phyloP scores from a whole-genome alignment of 2,888 invertebrate genomes.

The Cantharis lateralis region DNA sequence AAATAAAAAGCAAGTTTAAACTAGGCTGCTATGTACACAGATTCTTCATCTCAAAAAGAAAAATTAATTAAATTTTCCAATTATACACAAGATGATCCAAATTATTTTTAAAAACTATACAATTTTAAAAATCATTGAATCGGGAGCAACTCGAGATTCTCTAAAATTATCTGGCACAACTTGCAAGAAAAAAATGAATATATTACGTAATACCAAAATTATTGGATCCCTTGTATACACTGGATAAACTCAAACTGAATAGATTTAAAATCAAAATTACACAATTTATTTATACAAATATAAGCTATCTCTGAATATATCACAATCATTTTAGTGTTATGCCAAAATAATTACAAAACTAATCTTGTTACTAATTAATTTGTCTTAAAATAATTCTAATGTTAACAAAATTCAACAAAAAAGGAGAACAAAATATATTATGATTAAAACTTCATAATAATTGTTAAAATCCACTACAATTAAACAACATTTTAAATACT shows the following conservation, averaged over 20 bases:
- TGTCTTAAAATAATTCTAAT: background rate
- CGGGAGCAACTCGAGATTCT: background rate
- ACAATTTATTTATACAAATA: background rate
- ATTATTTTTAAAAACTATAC: background rate
- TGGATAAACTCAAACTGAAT: background rate
- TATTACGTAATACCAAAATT: background rate
- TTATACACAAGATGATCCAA: background rate
- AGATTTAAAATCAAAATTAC: background rate
- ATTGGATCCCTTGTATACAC: background rate
- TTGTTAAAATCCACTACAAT: background rate
- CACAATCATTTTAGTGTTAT: constrained; percentile 10
- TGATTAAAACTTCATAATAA: background rate
- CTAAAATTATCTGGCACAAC: too few species aligned
- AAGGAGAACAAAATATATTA: background rate
- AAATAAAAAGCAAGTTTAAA: background rate
- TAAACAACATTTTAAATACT: background rate
- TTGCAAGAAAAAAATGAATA: background rate
- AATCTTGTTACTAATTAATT: background rate
- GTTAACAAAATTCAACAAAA: background rate
- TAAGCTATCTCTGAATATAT: constrained; percentile 1
- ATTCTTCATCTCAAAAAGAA: background rate
- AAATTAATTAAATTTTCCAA: background rate
- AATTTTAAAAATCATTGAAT: background rate
- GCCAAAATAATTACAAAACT: constrained; percentile 5
- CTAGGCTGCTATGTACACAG: background rate